phyloP scores from a whole-genome alignment of 1,140 invertebrate species.

The Lycorma delicatula region DNA sequence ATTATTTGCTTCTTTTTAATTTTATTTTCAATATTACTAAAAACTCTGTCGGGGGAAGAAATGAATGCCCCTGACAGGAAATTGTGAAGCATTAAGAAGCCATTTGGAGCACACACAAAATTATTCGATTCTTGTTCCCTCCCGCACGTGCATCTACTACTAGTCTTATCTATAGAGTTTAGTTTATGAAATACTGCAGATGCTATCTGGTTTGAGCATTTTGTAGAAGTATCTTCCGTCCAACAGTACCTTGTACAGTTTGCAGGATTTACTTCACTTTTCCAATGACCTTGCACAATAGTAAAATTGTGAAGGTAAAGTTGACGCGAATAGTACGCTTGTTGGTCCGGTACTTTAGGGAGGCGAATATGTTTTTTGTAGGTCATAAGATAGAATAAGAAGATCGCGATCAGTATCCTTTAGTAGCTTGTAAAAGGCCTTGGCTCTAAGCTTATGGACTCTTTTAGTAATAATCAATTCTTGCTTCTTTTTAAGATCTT shows the following conservation, averaged over 20 bases:
- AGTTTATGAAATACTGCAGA: conserved; percentile 28
- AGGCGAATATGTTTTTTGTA: conserved; percentile 34
- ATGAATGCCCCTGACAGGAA: no score
- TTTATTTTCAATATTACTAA: conserved; percentile 17
- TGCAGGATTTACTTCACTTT: conserved; percentile 18
- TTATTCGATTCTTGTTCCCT: not conserved
- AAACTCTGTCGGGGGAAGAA: conserved; percentile 2
- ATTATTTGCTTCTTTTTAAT: conserved; percentile 26
- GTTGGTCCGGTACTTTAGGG: conserved; percentile 33
- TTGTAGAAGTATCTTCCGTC: conserved; percentile 27
- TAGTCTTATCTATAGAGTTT: conserved; percentile 23
- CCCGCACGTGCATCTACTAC: conserved; percentile 23
- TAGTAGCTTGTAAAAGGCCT: conserved; percentile 31
- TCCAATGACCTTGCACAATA: conserved; percentile 27
- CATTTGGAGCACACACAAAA: not conserved
- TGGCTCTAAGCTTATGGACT: conserved; percentile 29
- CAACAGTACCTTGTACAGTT: conserved; percentile 31
- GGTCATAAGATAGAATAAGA: conserved; percentile 34
- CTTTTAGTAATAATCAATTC: conserved; percentile 23
- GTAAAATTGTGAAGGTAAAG: conserved; percentile 34
- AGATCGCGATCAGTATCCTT: conserved; percentile 26
- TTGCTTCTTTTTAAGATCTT: conserved; percentile 4
- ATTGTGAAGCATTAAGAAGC: not conserved
- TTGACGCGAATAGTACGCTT: conserved; percentile 31
- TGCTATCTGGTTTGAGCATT: conserved; percentile 31